A percentile compares a stretch with the other conserved stretches of the same genome.
Evolutionary conservation across 1,140 invertebrate species (phyloP).

Genomic region (Lepidurus apus): DNA sequence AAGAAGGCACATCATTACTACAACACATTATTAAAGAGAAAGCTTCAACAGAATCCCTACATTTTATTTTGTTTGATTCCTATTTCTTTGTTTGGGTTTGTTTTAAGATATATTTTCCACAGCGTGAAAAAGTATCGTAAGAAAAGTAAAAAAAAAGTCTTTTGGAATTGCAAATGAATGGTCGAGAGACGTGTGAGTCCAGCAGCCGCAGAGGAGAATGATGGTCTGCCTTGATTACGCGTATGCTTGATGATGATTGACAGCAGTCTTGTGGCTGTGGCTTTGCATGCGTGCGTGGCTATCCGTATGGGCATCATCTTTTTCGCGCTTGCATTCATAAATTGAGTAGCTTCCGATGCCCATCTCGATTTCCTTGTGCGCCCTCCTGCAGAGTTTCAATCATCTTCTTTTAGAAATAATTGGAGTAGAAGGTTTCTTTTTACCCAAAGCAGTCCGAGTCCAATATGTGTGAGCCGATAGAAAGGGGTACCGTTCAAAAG

Average conservation of each 20-base stretch:
- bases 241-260: slow-evolving; percentile 19
- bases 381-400: slow-evolving; percentile 10
- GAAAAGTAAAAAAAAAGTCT: not conserved
- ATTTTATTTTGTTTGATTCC: not conserved
- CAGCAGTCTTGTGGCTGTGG: not conserved
- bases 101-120: no score
- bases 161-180: slow-evolving; percentile 10
- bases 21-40: slow-evolving; percentile 6
- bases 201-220: not conserved
- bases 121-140: not conserved
- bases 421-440: not conserved
- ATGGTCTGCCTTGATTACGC: slow-evolving; percentile 12
- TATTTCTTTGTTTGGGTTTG: no score
- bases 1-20: not conserved
- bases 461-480: not conserved
- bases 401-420: slow-evolving; percentile 6
- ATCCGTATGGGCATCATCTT: slow-evolving; percentile 12
- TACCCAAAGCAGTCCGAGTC: not conserved
- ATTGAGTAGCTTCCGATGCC: slow-evolving; percentile 16
- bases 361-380: slow-evolving; percentile 2
- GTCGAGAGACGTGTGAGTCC: slow-evolving; percentile 1
- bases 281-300: not conserved
- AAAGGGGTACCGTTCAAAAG: no score
- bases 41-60: not conserved
- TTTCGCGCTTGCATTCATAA: slow-evolving; percentile 15